These are phyloP conservation scores for Passer montanus DNA, from an alignment of 2,113 vertebrate species.

Conservation along the genomic window DNA sequence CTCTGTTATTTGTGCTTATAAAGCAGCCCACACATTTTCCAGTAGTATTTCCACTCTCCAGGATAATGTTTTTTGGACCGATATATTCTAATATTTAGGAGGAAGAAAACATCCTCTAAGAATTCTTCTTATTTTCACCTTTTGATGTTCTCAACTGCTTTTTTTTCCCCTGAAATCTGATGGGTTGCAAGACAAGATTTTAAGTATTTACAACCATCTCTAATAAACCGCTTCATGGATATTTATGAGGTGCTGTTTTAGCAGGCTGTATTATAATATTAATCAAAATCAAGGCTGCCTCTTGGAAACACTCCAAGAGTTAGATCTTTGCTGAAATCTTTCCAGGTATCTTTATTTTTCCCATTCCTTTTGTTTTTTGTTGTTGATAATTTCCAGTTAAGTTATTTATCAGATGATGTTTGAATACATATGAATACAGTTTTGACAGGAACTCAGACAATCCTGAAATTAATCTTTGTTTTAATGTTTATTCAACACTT, in stretches of 20 bases:
- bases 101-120: conserved; percentile 12
- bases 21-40: background rate
- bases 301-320: conserved; percentile 69
- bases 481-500: conserved; percentile 71
- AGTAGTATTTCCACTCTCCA: background rate
- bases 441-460: conserved; percentile 70
- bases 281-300: conserved; percentile 75
- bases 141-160: conserved; percentile 49
- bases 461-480: conserved; percentile 60
- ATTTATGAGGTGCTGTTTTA: conserved; percentile 80
- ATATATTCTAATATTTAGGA: conserved; percentile 9
- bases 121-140: conserved; percentile 49
- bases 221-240: conserved; percentile 81
- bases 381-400: conserved; percentile 66
- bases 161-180: conserved; percentile 18
- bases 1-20: background rate
- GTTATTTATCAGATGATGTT: conserved; percentile 71
- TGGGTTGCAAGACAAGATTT: conserved; percentile 74
- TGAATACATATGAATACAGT: conserved; percentile 58
- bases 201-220: conserved; percentile 79
- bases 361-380: conserved; percentile 35
- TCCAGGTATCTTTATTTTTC: conserved; percentile 68
- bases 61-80: background rate
- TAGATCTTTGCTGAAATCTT: conserved; percentile 68
- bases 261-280: conserved; percentile 76